phyloP scores from a whole-genome alignment of 1,140 invertebrate genomes.

The Nilaparvata lugens region DNA sequence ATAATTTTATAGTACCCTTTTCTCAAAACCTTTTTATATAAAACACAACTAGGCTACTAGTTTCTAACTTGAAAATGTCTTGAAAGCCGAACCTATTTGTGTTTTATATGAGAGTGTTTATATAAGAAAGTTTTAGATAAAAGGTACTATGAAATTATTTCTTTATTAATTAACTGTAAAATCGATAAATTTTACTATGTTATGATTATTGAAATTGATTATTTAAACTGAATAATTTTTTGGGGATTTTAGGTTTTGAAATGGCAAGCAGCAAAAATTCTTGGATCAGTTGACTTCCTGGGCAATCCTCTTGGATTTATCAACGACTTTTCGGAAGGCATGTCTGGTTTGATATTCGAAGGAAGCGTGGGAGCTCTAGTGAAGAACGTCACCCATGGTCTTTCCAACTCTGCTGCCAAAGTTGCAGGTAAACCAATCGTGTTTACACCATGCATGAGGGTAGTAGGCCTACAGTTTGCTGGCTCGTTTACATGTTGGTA shows the following conservation, averaged over 20 bases:
- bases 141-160: too few relatives aligned
- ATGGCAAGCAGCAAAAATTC: constrained; percentile 89
- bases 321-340: constrained; percentile 90
- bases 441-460: too few relatives aligned
- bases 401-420: constrained; percentile 96
- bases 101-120: not conserved
- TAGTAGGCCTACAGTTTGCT: too few relatives aligned
- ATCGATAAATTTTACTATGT: not conserved
- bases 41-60: too few relatives aligned
- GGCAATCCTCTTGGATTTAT: constrained; percentile 94
- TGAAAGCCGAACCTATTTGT: too few relatives aligned
- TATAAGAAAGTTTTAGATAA: too few relatives aligned
- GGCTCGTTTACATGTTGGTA: too few relatives aligned
- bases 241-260: constrained; percentile 73
- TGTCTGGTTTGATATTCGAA: constrained; percentile 85
- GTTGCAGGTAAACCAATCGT: constrained; percentile 59
- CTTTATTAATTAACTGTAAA: not conserved
- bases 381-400: constrained; percentile 92
- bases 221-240: too few relatives aligned
- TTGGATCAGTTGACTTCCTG: constrained; percentile 94
- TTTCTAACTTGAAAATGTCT: too few relatives aligned
- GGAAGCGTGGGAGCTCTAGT: constrained; percentile 82
- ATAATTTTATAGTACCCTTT: too few relatives aligned
- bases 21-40: too few relatives aligned
- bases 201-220: not conserved